These are phyloP conservation scores for Epizoanthus rinbou DNA, from an alignment of 92 coral and sea anemone species.

Conservation along the genomic window DNA sequence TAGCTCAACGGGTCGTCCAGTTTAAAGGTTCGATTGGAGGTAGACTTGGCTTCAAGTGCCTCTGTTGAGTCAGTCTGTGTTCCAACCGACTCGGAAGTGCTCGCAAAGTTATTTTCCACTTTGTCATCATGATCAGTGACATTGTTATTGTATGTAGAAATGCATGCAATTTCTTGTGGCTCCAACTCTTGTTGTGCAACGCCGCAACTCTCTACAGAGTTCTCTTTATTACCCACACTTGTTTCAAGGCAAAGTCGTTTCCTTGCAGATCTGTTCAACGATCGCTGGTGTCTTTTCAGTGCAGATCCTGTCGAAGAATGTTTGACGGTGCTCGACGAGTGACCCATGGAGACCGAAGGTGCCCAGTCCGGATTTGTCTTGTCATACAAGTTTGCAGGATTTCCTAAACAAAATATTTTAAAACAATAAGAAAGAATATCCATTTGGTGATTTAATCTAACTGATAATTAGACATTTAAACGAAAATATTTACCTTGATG, in stretches of 20 bases:
- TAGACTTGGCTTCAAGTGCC: neutral
- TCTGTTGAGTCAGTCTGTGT: too few species aligned
- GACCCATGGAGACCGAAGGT: slow-evolving; percentile 49
- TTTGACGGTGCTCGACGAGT: slow-evolving; percentile 19
- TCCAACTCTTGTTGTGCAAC: too few species aligned
- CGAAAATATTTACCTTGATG: slow-evolving; percentile 39
- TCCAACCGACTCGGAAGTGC: too few species aligned
- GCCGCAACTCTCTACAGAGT: neutral
- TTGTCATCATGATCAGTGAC: too few species aligned
- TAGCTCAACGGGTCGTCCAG: neutral
- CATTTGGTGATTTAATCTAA: neutral
- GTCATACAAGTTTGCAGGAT: slow-evolving; percentile 47
- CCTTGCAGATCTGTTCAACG: neutral
- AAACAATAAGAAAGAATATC: neutral
- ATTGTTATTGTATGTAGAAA: too few species aligned
- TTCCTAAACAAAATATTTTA: slow-evolving; percentile 36
- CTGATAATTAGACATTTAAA: neutral
- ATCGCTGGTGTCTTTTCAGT: neutral
- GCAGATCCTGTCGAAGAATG: slow-evolving; percentile 4
- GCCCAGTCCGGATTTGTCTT: slow-evolving; percentile 66
- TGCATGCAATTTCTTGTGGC: too few species aligned
- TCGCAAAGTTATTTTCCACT: too few species aligned
- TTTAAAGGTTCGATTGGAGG: neutral
- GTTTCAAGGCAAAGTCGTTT: slow-evolving; percentile 11
- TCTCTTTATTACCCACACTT: neutral